phyloP scores from a whole-genome alignment of 2,113 vertebrate species.

The Illadopsis cleaveri region DNA sequence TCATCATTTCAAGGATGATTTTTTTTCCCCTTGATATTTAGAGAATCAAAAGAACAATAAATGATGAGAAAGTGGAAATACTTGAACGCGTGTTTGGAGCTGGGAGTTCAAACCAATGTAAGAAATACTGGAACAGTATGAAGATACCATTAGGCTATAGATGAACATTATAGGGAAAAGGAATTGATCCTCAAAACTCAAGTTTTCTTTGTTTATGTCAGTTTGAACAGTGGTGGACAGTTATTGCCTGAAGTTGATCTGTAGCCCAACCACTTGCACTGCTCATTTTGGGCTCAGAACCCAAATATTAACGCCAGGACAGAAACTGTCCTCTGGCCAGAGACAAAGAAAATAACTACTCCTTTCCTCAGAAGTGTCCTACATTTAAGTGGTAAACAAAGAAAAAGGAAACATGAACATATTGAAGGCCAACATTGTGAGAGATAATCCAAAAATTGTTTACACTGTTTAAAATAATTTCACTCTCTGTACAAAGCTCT shows the following conservation, averaged over 20 bases:
- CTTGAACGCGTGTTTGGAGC: not conserved
- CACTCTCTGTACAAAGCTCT: not conserved
- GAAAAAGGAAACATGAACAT: not conserved
- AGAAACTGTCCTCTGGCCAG: not conserved
- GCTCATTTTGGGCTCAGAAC: not conserved
- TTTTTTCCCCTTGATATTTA: not conserved
- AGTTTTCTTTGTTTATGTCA: not conserved
- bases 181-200: not conserved
- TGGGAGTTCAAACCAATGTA: not conserved
- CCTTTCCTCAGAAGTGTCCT: not conserved
- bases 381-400: not conserved
- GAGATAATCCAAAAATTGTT: not conserved
- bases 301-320: not conserved
- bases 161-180: not conserved
- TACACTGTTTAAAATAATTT: not conserved
- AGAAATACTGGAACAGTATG: not conserved
- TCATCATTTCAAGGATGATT: not conserved
- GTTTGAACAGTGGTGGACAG: not conserved
- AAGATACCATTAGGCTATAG: not conserved
- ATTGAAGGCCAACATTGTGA: not conserved
- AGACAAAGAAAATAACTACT: not conserved
- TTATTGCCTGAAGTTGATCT: not conserved
- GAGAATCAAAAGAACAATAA: not conserved
- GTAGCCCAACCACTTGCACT: not conserved
- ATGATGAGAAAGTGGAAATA: not conserved